Evolutionary conservation across 2,797 vertebrate species (phyloP).

Genomic region (Leptodactylus fallax): DNA sequence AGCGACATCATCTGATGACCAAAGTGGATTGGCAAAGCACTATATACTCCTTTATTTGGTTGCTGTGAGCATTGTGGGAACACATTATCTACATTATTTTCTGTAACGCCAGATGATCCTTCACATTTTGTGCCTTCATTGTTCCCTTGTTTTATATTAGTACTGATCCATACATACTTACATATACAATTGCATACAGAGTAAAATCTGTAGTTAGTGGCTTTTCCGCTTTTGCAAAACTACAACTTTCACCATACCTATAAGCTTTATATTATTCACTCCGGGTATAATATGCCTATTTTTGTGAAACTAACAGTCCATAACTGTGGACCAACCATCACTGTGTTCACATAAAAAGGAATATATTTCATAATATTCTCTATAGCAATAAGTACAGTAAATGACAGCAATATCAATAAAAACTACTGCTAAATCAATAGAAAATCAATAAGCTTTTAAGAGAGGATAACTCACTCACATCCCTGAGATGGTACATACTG

Average conservation of each 20-base stretch:
- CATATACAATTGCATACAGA: too few relatives aligned
- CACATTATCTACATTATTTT: too few relatives aligned
- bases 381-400: background rate
- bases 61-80: too few relatives aligned
- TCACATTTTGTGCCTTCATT: too few relatives aligned
- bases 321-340: background rate
- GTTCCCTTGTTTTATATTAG: too few relatives aligned
- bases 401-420: background rate
- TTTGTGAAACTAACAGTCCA: background rate
- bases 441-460: slow-evolving; percentile 14
- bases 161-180: too few relatives aligned
- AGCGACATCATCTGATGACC: too few relatives aligned
- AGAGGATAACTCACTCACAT: background rate
- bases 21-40: too few relatives aligned
- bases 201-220: too few relatives aligned
- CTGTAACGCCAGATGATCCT: too few relatives aligned
- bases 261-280: background rate
- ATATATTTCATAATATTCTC: slow-evolving; percentile 6
- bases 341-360: background rate
- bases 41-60: too few relatives aligned
- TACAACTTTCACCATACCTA: background rate
- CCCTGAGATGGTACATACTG: background rate
- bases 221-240: background rate
- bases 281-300: background rate
- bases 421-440: slow-evolving; percentile 24